phyloP scores from a whole-genome alignment of 2,113 vertebrate species.

The Entelurus aequoreus region DNA sequence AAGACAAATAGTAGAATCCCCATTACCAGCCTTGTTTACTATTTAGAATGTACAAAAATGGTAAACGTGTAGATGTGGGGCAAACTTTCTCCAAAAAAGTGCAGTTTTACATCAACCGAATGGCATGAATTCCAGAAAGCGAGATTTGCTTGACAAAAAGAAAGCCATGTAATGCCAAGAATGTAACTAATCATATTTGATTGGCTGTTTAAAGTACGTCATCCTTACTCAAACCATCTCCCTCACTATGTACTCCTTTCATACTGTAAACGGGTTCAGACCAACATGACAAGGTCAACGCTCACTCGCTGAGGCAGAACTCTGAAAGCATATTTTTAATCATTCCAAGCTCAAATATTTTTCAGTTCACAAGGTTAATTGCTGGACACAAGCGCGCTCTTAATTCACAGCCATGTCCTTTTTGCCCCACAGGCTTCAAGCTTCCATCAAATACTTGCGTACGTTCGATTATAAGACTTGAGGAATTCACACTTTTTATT shows the following conservation, averaged over 20 bases:
- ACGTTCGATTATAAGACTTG: background rate
- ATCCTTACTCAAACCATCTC: constrained; percentile 15
- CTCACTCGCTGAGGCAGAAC: constrained; percentile 1
- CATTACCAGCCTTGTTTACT: too few relatives aligned
- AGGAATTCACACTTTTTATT: background rate
- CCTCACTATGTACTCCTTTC: constrained; percentile 20
- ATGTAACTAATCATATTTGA: background rate
- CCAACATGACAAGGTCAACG: constrained; percentile 41
- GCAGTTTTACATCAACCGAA: too few relatives aligned
- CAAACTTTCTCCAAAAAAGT: too few relatives aligned
- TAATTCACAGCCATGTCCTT: background rate
- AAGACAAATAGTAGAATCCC: too few relatives aligned
- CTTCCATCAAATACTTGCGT: background rate
- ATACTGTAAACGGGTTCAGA: constrained; percentile 34
- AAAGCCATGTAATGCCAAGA: background rate
- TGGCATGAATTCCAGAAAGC: too few relatives aligned
- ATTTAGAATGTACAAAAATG: too few relatives aligned
- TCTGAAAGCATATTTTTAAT: background rate
- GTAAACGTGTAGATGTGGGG: too few relatives aligned
- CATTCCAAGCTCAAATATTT: background rate
- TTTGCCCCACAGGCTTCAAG: background rate
- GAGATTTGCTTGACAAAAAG: too few relatives aligned
- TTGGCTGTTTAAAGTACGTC: background rate
- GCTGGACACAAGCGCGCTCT: background rate
- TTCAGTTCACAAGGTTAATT: background rate